These are phyloP conservation scores for Hozukius guyotensis DNA, from an alignment of 2,797 vertebrate genomes.

Conservation along the genomic window DNA sequence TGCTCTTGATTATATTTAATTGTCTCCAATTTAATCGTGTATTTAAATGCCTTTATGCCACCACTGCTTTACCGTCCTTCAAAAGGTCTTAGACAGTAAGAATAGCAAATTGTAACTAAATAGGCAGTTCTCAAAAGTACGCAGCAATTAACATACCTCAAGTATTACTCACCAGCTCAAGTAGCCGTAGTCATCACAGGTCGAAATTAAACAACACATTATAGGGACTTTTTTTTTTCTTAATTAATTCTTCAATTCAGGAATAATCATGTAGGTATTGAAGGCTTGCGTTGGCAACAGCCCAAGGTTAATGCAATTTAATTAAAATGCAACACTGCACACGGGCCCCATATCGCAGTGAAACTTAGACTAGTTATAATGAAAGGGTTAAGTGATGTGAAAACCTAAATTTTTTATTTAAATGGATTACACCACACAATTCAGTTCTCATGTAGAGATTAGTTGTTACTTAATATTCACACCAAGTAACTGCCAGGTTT, in stretches of 20 bases:
- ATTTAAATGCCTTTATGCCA: conserved; percentile 13
- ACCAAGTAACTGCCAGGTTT: neutral
- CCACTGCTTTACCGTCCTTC: neutral
- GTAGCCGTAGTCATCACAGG: neutral
- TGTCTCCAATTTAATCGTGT: conserved; percentile 2
- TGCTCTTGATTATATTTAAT: conserved; percentile 23
- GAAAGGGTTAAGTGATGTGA: neutral
- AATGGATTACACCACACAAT: neutral
- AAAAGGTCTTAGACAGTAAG: neutral
- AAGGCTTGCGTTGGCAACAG: neutral
- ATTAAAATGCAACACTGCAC: neutral
- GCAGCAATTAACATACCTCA: neutral
- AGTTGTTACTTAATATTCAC: neutral
- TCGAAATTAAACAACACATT: neutral
- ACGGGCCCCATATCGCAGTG: neutral
- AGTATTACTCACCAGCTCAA: neutral
- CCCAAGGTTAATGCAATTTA: neutral
- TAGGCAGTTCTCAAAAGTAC: neutral
- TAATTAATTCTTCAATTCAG: neutral
- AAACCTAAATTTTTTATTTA: neutral
- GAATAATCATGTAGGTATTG: neutral
- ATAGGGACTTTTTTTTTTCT: neutral
- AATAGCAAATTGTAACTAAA: neutral
- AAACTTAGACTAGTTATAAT: neutral
- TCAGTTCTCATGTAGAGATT: neutral